Percentiles rank a stretch among this genome's conserved stretches.
Evolutionary conservation across 2,113 vertebrate genomes (phyloP).

Genomic region (Chionodraco myersi): DNA sequence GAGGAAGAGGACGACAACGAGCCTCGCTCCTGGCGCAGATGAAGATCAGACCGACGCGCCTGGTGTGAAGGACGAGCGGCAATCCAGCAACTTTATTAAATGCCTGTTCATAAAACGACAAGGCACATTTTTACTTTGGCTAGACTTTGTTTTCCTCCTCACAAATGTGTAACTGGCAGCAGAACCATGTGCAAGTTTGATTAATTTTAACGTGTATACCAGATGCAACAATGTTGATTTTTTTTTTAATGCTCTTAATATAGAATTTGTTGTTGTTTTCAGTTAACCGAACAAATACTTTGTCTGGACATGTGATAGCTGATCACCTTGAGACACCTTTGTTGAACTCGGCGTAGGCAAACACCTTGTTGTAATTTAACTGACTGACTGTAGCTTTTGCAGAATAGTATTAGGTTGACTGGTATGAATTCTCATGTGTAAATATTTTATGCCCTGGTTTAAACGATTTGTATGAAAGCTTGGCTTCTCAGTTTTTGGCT

Average conservation of each 20-base stretch:
- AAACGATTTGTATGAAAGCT: conserved; percentile 97
- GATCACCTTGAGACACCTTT: conserved; percentile 86
- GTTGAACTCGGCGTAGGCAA: conserved; percentile 86
- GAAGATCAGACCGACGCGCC: conserved; percentile 70
- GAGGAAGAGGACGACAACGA: conserved; percentile 98
- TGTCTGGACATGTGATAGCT: conserved; percentile 78
- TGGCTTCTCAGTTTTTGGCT: conserved; percentile 92
- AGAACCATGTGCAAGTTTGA: conserved; percentile 87
- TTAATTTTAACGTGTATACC: conserved; percentile 79
- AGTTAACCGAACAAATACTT: conserved; percentile 85
- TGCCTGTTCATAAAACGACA: conserved; percentile 55
- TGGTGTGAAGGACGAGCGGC: conserved; percentile 34
- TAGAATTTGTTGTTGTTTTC: conserved; percentile 70
- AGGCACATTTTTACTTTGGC: conserved; percentile 62
- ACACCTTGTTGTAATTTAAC: conserved; percentile 71
- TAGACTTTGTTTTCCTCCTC: conserved; percentile 38
- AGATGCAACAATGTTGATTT: conserved; percentile 45
- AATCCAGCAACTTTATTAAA: conserved; percentile 57
- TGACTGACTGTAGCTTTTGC: conserved; percentile 87
- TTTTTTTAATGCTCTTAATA: conserved; percentile 76
- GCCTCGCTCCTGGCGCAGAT: conserved; percentile 98
- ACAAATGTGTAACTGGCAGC: conserved; percentile 67
- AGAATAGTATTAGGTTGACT: conserved; percentile 85
- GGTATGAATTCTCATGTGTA: conserved; percentile 92
- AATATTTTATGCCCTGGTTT: conserved; percentile 98